Conservation (phyloP, 1,140 invertebrate genomes). For the Drosophila biarmipes region DNA sequence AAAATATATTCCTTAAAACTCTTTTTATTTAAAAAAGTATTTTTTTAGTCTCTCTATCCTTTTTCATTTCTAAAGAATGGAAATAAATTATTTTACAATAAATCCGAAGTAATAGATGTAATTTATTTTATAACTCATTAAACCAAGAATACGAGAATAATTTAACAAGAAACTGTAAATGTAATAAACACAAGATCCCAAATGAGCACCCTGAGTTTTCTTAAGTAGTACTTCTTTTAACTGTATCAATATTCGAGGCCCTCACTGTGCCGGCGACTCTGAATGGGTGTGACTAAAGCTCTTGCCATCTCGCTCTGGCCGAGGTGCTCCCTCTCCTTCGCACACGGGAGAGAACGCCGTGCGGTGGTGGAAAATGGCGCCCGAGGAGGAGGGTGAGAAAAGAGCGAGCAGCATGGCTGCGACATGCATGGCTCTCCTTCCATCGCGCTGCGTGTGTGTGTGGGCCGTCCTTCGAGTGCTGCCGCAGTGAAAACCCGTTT, state of each 20-base stretch:
- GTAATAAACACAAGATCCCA: no score
- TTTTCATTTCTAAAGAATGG: no score
- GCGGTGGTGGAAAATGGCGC: slow-evolving; percentile 76
- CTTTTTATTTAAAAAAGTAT: no score
- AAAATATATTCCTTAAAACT: no score
- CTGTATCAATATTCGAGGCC: slow-evolving; percentile 22
- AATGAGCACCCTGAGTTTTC: no score
- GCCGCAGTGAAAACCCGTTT: slow-evolving; percentile 62
- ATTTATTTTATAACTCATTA: no score
- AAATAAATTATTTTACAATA: no score
- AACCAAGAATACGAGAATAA: no score
- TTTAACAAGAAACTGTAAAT: no score
- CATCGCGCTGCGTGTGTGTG: slow-evolving; percentile 36
- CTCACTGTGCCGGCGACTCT: slow-evolving; percentile 27
- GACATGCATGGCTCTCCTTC: slow-evolving; percentile 4
- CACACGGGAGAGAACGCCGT: not conserved
- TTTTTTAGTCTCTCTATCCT: no score
- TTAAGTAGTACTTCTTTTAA: not conserved
- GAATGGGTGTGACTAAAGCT: slow-evolving; percentile 64
- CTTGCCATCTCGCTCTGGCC: slow-evolving; percentile 37
- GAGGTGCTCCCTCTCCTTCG: slow-evolving; percentile 14
- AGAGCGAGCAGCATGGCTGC: slow-evolving; percentile 48
- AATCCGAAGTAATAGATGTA: no score
- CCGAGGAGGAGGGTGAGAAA: slow-evolving; percentile 29
- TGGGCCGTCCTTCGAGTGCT: slow-evolving; percentile 64